phyloP scores from a whole-genome alignment of 2,113 vertebrate genomes.

The Mormyrus iriodes region DNA sequence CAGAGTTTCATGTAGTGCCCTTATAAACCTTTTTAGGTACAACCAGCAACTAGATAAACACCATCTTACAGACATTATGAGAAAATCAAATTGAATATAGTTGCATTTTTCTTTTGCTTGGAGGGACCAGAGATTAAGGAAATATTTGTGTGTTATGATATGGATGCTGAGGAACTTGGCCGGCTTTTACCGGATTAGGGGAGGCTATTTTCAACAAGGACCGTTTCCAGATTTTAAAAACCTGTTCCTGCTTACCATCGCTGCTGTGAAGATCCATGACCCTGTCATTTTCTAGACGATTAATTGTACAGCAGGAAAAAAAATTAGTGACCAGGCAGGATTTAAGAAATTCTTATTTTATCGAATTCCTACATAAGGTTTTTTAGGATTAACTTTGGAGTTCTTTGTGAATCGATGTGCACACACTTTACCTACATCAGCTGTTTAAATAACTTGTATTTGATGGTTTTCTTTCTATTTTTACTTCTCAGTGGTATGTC shows the following conservation, averaged over 20 bases:
- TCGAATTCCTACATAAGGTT: constrained; percentile 52
- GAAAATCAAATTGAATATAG: constrained; percentile 40
- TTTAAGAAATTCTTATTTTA: constrained; percentile 44
- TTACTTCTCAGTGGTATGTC: constrained; percentile 43
- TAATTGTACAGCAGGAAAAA: constrained; percentile 52
- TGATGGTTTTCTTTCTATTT: constrained; percentile 31
- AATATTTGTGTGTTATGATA: constrained; percentile 30
- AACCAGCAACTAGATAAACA: constrained; percentile 33
- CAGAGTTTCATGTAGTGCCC: constrained; percentile 29
- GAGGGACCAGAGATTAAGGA: constrained; percentile 37
- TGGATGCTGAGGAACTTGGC: constrained; percentile 33
- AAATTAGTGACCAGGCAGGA: constrained; percentile 47
- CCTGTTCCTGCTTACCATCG: constrained; percentile 50
- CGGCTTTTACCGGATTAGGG: constrained; percentile 39
- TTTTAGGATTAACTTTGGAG: constrained; percentile 28
- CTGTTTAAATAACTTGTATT: constrained; percentile 41
- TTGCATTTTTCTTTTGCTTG: constrained; percentile 35
- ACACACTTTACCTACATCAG: constrained; percentile 38
- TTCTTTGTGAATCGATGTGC: constrained; percentile 34
- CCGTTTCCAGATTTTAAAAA: constrained; percentile 36
- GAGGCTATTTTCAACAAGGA: constrained; percentile 38
- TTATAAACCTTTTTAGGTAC: constrained; percentile 31
- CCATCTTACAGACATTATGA: constrained; percentile 30
- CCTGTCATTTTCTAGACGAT: constrained; percentile 54
- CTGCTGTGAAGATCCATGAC: constrained; percentile 44